A percentile compares a stretch with the other conserved stretches of the same genome.
Conservation (phyloP, 2,888 invertebrate genomes). For the Aspidapion aeneum region DNA sequence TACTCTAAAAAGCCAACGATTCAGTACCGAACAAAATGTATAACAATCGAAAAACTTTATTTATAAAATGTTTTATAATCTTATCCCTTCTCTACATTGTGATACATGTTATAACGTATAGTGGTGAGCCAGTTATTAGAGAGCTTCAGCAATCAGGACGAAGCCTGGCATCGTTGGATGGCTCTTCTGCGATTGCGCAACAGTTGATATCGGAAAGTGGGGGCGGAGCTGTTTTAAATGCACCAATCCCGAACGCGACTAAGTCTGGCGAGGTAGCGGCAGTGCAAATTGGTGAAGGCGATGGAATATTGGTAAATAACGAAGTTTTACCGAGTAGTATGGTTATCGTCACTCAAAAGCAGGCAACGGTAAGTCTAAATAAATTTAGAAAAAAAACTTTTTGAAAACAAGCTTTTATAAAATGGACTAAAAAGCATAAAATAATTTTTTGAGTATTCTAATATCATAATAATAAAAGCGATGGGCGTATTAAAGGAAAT, state of each 20-base stretch:
- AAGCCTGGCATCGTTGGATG: conserved; percentile 45
- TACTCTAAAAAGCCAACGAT: too few species aligned
- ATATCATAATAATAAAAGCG: too few species aligned
- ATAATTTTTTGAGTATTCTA: too few species aligned
- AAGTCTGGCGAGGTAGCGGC: not conserved
- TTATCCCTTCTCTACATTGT: conserved; percentile 38
- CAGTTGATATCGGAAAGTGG: conserved; percentile 23
- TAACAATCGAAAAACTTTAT: conserved; percentile 39
- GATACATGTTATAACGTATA: conserved; percentile 41
- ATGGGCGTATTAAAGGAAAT: too few species aligned
- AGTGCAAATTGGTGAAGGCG: not conserved
- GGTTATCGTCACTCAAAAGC: not conserved
- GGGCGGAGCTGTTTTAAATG: not conserved
- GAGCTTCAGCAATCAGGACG: conserved; percentile 49
- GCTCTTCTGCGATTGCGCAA: conserved; percentile 26
- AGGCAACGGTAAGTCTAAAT: not conserved
- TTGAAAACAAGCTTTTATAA: too few species aligned
- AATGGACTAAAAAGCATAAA: too few species aligned
- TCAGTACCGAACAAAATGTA: conserved; percentile 32
- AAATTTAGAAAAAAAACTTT: too few species aligned
- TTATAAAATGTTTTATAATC: conserved; percentile 39
- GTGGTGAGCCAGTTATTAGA: conserved; percentile 37
- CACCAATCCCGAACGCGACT: not conserved
- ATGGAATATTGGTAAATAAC: not conserved
- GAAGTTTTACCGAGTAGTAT: not conserved